phyloP scores from a whole-genome alignment of 2,113 vertebrate genomes.

The Spea bombifrons region DNA sequence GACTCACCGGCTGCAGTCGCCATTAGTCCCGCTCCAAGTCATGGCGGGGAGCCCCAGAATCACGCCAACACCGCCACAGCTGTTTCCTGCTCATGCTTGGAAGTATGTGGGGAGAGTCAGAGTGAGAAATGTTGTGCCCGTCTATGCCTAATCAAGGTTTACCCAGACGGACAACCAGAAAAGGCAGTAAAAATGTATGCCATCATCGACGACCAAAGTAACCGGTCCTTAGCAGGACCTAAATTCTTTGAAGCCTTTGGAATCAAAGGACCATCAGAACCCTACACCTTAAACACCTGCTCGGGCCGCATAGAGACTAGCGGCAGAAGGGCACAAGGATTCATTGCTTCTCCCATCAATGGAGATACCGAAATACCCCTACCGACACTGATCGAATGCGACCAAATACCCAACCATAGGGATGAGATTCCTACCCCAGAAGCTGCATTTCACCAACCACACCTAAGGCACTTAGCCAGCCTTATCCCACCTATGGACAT shows the following conservation, averaged over 20 bases:
- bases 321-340: constrained; percentile 1
- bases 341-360: background rate
- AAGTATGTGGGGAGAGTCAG: background rate
- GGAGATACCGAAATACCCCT: too few species aligned
- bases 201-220: constrained; percentile 3
- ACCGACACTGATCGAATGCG: too few species aligned
- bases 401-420: too few species aligned
- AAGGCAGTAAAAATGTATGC: background rate
- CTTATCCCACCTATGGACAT: too few species aligned
- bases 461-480: too few species aligned
- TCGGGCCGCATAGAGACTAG: background rate
- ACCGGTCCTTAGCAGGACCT: background rate
- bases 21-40: background rate
- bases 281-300: background rate
- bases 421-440: too few species aligned
- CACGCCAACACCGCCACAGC: background rate
- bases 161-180: background rate
- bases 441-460: too few species aligned
- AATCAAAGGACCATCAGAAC: background rate
- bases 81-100: background rate
- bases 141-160: background rate
- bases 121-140: background rate
- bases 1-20: background rate
- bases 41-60: background rate
- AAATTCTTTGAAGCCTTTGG: background rate